phyloP scores from a whole-genome alignment of 2,888 invertebrate genomes.

The Limnephilus rhombicus region DNA sequence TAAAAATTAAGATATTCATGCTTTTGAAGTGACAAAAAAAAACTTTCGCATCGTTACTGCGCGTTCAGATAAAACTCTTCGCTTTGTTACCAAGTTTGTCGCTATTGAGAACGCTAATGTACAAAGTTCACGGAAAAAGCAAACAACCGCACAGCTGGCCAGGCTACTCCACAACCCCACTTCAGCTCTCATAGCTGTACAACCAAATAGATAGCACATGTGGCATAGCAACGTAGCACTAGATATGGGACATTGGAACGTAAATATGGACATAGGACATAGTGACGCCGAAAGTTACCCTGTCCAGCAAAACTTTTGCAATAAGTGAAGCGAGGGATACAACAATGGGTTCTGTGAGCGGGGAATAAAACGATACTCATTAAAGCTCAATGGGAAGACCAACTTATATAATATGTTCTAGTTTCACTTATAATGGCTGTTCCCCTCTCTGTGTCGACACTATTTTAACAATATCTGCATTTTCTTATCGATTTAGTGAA shows the following conservation, averaged over 20 bases:
- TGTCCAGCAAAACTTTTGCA: conserved; percentile 31
- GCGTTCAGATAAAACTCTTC: neutral
- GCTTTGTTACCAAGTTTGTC: conserved; percentile 3
- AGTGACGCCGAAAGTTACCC: neutral
- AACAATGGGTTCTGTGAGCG: neutral
- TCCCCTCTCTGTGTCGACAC: neutral
- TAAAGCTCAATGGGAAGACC: neutral
- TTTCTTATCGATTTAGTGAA: too few species aligned
- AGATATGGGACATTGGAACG: neutral
- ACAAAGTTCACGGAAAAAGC: conserved; percentile 18
- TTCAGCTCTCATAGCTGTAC: neutral
- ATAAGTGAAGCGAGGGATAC: conserved; percentile 26
- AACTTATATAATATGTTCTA: neutral
- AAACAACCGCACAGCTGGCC: neutral
- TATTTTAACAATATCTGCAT: too few species aligned
- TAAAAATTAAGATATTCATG: neutral
- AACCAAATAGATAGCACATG: neutral
- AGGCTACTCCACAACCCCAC: neutral
- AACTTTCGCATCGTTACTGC: neutral
- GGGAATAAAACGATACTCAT: conserved; percentile 1
- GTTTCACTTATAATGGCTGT: neutral
- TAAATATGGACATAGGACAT: neutral
- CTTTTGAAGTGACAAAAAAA: neutral
- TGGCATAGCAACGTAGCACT: neutral
- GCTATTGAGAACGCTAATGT: conserved; percentile 9